Conservation (phyloP, 2,113 vertebrate genomes). For the Coregonus clupeaformis region DNA sequence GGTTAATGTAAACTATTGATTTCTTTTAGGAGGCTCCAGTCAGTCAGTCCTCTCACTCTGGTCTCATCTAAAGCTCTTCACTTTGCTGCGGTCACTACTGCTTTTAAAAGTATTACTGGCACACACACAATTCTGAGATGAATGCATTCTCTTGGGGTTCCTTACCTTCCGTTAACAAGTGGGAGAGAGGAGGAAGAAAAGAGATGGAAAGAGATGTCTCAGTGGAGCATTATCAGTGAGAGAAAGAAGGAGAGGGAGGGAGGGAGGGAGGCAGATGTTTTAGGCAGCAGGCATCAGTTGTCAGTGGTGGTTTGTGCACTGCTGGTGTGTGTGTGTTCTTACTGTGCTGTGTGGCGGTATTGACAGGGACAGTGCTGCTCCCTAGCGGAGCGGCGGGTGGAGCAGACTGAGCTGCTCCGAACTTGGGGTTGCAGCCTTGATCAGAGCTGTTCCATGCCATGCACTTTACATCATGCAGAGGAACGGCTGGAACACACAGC, state of each 20-base stretch:
- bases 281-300: conserved; percentile 52
- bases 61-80: conserved; percentile 43
- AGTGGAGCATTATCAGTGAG: conserved; percentile 52
- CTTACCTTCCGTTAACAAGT: conserved; percentile 76
- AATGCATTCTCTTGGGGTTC: conserved; percentile 46
- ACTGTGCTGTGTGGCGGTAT: conserved; percentile 26
- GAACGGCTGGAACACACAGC: conserved; percentile 82
- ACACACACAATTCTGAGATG: conserved; percentile 11
- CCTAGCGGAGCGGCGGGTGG: conserved; percentile 74
- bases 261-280: conserved; percentile 50
- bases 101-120: conserved; percentile 4
- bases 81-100: conserved; percentile 21
- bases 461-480: conserved; percentile 88
- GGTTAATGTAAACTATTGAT: conserved; percentile 74
- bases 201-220: conserved; percentile 43
- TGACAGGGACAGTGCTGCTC: conserved; percentile 64
- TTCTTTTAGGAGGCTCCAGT: conserved; percentile 62
- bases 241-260: conserved; percentile 31
- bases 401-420: conserved; percentile 80
- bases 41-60: conserved; percentile 48
- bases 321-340: conserved; percentile 43
- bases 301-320: conserved; percentile 64
- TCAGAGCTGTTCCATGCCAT: conserved; percentile 89
- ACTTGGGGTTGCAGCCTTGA: conserved; percentile 77
- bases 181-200: conserved; percentile 33